Evolutionary conservation across 2,888 invertebrate species (phyloP).

Genomic region (Trilocha varians): DNA sequence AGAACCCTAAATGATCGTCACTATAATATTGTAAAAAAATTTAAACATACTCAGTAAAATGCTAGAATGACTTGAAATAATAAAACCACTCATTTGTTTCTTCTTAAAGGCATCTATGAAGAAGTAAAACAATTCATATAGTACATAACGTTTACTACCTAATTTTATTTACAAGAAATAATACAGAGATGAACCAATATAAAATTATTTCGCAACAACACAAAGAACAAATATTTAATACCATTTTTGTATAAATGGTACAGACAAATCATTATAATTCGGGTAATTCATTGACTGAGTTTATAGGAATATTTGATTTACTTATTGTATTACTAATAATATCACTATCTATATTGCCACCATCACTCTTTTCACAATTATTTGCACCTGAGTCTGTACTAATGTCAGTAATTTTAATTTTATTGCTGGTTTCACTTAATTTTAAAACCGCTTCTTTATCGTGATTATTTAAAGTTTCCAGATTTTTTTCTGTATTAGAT

Average conservation of each 20-base stretch:
- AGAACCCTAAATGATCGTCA: no score
- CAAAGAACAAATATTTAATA: no score
- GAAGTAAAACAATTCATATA: no score
- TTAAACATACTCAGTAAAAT: no score
- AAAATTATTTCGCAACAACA: no score
- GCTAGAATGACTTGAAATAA: no score
- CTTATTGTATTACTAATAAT: not conserved
- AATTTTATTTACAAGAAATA: no score
- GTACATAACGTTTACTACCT: no score
- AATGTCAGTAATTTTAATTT: slow-evolving; percentile 3
- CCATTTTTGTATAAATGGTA: no score
- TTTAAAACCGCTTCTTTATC: slow-evolving; percentile 2
- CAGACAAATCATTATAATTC: not conserved
- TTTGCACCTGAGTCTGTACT: slow-evolving; percentile 8
- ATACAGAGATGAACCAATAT: not conserved
- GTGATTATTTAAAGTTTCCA: slow-evolving; percentile 4
- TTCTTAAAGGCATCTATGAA: no score
- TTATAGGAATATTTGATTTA: not conserved
- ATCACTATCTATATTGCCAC: not conserved
- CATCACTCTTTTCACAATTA: slow-evolving; percentile 8
- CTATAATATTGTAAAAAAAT: no score
- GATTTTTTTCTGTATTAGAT: not conserved
- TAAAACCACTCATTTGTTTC: no score
- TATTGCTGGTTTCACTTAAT: slow-evolving; percentile 3
- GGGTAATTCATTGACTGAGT: not conserved